Conservation (phyloP, 2,888 invertebrate species). For the Falcaria lacertinaria region DNA sequence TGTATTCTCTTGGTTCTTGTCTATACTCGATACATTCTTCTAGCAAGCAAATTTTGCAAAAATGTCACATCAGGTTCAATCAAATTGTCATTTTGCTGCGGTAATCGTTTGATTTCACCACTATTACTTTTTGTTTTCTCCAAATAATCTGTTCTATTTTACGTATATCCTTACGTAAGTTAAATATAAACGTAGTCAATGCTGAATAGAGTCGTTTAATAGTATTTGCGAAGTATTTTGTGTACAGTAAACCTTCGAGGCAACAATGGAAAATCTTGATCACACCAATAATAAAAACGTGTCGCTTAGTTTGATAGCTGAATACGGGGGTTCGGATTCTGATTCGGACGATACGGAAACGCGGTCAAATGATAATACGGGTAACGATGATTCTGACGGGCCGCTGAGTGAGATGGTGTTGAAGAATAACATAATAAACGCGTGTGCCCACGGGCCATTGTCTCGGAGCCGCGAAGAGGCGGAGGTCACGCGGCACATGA, state of each 20-base stretch:
- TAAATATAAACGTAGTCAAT: constrained; percentile 2
- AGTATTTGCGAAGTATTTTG: constrained; percentile 10
- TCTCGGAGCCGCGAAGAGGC: constrained; percentile 46
- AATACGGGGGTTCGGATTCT: constrained; percentile 68
- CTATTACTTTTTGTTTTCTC: constrained; percentile 23
- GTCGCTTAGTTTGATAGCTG: constrained; percentile 68
- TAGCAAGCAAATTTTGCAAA: background rate
- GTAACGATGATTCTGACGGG: constrained; percentile 60
- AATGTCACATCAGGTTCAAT: constrained; percentile 12
- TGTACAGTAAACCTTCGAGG: constrained; percentile 17
- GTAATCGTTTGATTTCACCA: constrained; percentile 17
- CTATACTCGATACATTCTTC: too few relatives aligned
- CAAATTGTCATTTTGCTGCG: constrained; percentile 30
- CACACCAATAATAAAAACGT: constrained; percentile 68
- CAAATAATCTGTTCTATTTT: constrained; percentile 19
- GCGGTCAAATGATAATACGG: constrained; percentile 42
- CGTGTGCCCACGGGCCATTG: constrained; percentile 70
- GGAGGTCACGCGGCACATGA: constrained; percentile 63
- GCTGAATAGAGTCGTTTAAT: constrained; percentile 7
- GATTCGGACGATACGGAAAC: constrained; percentile 64
- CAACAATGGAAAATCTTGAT: constrained; percentile 70
- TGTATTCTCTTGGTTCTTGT: too few relatives aligned
- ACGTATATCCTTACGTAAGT: constrained; percentile 1
- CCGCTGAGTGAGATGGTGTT: constrained; percentile 70
- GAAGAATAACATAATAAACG: constrained; percentile 74